These are phyloP conservation scores for Cataglyphis altisquamis DNA, from an alignment of 2,888 invertebrate genomes.

Conservation along the genomic window DNA sequence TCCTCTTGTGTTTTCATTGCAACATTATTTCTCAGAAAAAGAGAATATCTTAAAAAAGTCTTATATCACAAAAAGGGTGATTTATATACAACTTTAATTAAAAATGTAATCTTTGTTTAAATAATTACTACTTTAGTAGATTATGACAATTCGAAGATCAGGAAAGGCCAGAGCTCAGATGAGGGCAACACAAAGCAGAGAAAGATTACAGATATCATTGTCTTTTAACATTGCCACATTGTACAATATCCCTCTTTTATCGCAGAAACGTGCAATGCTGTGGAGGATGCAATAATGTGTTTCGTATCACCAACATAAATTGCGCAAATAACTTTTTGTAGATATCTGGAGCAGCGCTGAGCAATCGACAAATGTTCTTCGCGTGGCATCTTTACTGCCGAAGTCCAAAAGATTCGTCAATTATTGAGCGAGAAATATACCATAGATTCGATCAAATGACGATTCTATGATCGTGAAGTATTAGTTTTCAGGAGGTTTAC, in stretches of 20 bases:
- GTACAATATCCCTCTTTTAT: constrained; percentile 26
- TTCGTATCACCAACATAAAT: constrained; percentile 20
- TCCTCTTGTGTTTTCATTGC: background rate
- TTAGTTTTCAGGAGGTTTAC: constrained; percentile 72
- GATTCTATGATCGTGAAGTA: constrained; percentile 54
- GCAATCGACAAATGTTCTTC: constrained; percentile 5
- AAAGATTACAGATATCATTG: constrained; percentile 35
- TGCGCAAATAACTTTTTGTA: constrained; percentile 14
- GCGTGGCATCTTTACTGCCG: constrained; percentile 37
- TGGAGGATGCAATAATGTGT: background rate
- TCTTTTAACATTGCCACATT: constrained; percentile 16
- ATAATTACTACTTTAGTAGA: background rate
- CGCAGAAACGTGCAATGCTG: constrained; percentile 17
- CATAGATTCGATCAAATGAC: constrained; percentile 42
- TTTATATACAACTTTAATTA: constrained; percentile 3
- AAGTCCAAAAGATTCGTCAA: constrained; percentile 13
- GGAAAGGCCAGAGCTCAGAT: constrained; percentile 7
- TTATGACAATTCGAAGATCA: constrained; percentile 18
- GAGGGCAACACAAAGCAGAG: constrained; percentile 17
- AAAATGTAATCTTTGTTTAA: constrained; percentile 1
- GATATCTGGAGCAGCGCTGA: background rate
- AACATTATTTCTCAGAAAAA: background rate
- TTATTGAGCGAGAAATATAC: constrained; percentile 32
- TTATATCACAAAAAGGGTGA: background rate
- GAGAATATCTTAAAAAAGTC: background rate